Conservation (phyloP, 1,140 invertebrate species). For the Schlechtendalia chinensis region DNA sequence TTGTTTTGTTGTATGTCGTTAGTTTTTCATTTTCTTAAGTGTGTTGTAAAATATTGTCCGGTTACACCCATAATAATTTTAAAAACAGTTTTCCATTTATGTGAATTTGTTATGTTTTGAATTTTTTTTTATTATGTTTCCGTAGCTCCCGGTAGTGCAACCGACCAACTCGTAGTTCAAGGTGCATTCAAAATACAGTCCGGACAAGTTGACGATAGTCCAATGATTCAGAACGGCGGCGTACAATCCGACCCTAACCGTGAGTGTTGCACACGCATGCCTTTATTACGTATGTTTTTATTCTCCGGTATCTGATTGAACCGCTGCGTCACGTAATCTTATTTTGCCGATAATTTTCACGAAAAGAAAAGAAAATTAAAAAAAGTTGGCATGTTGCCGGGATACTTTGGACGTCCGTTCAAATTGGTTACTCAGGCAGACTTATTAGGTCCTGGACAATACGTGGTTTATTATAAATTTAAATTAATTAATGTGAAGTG, state of each 20-base stretch:
- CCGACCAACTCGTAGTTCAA: background rate
- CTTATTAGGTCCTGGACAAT: too few species aligned
- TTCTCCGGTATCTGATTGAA: background rate
- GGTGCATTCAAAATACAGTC: slow-evolving; percentile 17
- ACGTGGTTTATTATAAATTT: too few species aligned
- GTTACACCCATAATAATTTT: background rate
- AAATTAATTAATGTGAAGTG: too few species aligned
- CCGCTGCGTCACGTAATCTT: background rate
- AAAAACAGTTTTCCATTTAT: background rate
- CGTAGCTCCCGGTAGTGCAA: background rate
- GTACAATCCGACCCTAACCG: background rate
- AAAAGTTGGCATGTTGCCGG: too few species aligned
- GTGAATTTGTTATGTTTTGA: background rate
- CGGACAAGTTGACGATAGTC: background rate
- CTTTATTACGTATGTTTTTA: background rate
- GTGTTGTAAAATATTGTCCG: too few species aligned
- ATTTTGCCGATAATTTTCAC: background rate
- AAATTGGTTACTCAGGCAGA: too few species aligned
- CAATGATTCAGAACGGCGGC: background rate
- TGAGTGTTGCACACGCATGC: background rate
- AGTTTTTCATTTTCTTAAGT: too few species aligned
- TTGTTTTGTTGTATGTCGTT: too few species aligned
- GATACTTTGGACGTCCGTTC: too few species aligned
- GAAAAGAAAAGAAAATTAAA: too few species aligned
- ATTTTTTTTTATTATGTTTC: background rate